These are phyloP conservation scores for Mylabris phalerata DNA, from an alignment of 1,140 invertebrate species.

Conservation along the genomic window DNA sequence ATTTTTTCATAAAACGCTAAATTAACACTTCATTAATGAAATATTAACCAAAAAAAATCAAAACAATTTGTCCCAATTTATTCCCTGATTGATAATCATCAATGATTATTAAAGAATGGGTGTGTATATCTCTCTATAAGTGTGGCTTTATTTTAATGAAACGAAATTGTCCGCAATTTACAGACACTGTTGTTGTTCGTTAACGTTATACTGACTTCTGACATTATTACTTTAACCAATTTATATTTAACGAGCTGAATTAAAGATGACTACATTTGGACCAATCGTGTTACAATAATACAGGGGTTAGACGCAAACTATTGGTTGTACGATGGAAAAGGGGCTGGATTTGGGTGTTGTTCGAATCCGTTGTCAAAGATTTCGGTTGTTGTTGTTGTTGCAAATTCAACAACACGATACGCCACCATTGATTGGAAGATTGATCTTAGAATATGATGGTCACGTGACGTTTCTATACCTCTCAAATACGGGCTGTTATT, in stretches of 20 bases:
- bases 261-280: slow-evolving; percentile 16
- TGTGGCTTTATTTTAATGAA: slow-evolving; percentile 1
- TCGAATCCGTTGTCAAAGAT: no score
- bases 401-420: no score
- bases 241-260: slow-evolving; percentile 45
- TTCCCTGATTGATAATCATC: no score
- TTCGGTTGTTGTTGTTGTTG: no score
- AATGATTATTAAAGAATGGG: no score
- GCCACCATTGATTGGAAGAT: no score
- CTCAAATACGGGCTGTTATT: no score
- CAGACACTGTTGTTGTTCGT: slow-evolving; percentile 19
- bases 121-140: no score
- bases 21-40: background rate
- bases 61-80: background rate
- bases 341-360: background rate
- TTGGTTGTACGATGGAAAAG: background rate
- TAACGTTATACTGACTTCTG: slow-evolving; percentile 39
- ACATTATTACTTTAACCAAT: slow-evolving; percentile 44
- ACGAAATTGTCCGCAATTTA: slow-evolving; percentile 24
- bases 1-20: slow-evolving; percentile 13
- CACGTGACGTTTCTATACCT: no score
- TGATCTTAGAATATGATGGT: no score
- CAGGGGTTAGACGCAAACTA: background rate
- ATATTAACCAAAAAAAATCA: slow-evolving; percentile 4
- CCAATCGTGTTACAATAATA: slow-evolving; percentile 13